Evolutionary conservation across 2,888 invertebrate species (phyloP), one percentile per base, ranked within the genome.

Genomic region (Drosophila emarginata): DNA sequence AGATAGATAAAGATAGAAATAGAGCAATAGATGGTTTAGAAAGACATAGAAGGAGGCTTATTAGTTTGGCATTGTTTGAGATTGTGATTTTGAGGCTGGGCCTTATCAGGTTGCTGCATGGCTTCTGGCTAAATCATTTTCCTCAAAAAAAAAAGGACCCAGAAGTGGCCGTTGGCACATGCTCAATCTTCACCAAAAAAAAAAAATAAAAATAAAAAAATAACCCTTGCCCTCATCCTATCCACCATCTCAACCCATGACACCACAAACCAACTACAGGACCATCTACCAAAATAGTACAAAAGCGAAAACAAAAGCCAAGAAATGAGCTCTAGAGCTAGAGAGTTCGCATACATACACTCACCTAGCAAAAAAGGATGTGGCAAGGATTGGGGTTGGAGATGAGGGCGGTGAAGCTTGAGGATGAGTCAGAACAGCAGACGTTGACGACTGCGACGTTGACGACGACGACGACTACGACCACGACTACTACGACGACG

Each of bases 251-350:
- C 53, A 56, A 54, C 37, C n/a, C 63, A n/a, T 14, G 54, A 56
- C 57, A 64, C 39, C 21, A 51, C 57, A 67, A 57, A 51, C 40
- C 64, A 56, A 50, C 58, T 64, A 54, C 18, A 21, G 18, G 1
- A 45, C 45, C 57, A 61, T 72, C 37, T 58, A 74, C 76, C 73
- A 73, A 74, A 70, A 67, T 65, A 74, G 84, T 77, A 84, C 84
- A 85, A 85, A 85, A 87, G 85, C 87, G 79, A 87, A 88, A 88
- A 88, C 87, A 88, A 86, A 87, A 86, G 86, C 86, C 82, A 86
- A 86, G 86, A 86, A 88, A 88, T 85, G 87, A 86, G 87, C 85
- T 77, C 85, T 78, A 84, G 71, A 83, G 87, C 85, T 77, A 87
- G 79, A 84, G 71, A 83, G 64, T 54, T 62, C 76, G 72, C 70